Base-by-base conservation (phyloP, 2,888 invertebrate genomes). In the Hydrotaea diabolus region DNA sequence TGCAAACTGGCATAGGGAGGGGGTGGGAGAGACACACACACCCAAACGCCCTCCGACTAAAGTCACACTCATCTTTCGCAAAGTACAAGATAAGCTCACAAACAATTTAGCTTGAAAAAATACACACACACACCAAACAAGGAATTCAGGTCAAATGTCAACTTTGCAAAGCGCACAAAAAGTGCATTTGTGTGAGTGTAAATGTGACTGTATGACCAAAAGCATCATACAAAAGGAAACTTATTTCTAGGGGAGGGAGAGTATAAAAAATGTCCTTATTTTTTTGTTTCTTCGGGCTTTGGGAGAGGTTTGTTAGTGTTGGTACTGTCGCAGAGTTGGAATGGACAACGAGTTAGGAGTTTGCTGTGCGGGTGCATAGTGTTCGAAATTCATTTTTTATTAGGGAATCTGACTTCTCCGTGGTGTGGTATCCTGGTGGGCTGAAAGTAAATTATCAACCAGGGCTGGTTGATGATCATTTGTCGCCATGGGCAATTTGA, bases 31-130 rank as follows among this genome's bases (percentile, higher is more conserved):
- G 7, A 31, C 26, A 39, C 13, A 19, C 73, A 39, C 39, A 21
- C 17, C 46, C 77, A 75, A 75, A 80, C 74, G 72, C 71, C 80
- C 75, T 72, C n/a, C 46, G 15, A 46, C 21, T 71, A 55, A 71
- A 80, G 77, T 80, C 55, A 64, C 53, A 21, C 69, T 71, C 74
- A 74, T 80, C 74, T 83, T 43, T 46, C n/a, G 31, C 5, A 74
- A 49, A 73, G 46, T 59, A 84, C 77, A 74, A 82, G 82, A 84
- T 78, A 82, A 84, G 77, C 76, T 84, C 62, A 43, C 77, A 83
- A 86, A 85, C 85, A 82, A 80, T 83, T 86, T 85, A 80, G 81
- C 46, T 74, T 77, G 26, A 21, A 80, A 72, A 79, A 73, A 55
- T 46, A 72, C 49, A 64, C n/a, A 79, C 66, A 55, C 46, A 72